Evolutionary conservation across 2,797 vertebrate species (phyloP).

Genomic region (Anisognathus igniventris): DNA sequence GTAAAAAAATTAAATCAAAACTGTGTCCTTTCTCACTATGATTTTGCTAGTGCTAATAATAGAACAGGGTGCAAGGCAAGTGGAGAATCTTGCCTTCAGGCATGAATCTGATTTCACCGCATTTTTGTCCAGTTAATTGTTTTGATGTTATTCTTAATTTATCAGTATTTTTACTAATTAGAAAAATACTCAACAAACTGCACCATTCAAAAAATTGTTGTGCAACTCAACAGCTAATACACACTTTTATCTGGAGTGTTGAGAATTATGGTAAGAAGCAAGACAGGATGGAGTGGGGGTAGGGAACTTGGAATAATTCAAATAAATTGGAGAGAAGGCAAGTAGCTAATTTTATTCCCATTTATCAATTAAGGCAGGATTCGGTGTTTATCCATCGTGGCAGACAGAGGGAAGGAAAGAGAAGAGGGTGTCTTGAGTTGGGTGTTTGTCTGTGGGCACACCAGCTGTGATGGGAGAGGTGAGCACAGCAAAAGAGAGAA

Average conservation of each 20-base stretch:
- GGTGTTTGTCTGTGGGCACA: neutral
- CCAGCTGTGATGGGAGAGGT: neutral
- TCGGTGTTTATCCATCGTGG: neutral
- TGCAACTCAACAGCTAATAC: neutral
- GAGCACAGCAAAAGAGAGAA: neutral
- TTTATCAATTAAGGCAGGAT: conserved; percentile 1
- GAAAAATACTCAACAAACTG: neutral
- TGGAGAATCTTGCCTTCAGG: neutral
- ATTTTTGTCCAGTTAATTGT: neutral
- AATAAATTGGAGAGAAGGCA: neutral
- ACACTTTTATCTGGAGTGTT: neutral
- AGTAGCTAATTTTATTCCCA: neutral
- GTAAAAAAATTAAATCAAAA: neutral
- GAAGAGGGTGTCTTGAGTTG: neutral
- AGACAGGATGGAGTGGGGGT: neutral
- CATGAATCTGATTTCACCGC: neutral
- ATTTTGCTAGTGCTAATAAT: conserved; percentile 12
- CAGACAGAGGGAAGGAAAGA: neutral
- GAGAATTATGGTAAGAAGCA: neutral
- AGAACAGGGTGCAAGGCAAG: neutral
- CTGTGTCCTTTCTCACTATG: neutral
- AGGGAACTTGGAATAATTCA: neutral
- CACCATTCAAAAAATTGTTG: neutral
- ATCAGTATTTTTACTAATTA: neutral
- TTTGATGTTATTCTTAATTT: neutral